Evolutionary conservation across 2,113 vertebrate species (phyloP), one percentile per base, ranked within the genome.

Genomic region (Passerina amoena): DNA sequence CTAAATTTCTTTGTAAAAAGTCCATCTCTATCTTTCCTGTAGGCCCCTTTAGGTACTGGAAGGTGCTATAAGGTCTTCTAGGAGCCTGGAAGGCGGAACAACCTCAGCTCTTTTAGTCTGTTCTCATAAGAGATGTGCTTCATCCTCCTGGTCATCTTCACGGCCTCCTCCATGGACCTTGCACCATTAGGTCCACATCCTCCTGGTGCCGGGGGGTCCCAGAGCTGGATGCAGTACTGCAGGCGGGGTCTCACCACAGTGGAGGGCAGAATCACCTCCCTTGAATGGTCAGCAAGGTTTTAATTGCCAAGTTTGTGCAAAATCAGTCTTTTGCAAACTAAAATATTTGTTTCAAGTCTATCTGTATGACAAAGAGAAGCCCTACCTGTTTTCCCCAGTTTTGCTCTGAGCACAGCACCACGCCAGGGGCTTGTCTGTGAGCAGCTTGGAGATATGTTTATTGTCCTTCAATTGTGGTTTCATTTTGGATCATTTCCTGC

Each of bases 371-470:
- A 60, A 28, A 85, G 60, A 54, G 14, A 33, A 8, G 1, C 44
- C 27, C 40, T 40, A 22, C 18, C 2, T 0, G 0, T 23, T 40
- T 53, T 24, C 27, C 38, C 15, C 30, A 4, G 13, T 48, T 90
- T n/a, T 82, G 57, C 31, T 50, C 27, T 23, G 19, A 68, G 47
- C 65, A 19, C 22, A 66, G 38, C 53, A 66, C 35, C 0, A 0
- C 0, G 0, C 44, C 2, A 4, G 14, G 37, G 35, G 19, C 38
- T 33, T 42, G 22, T 47, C 2, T 3, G 23, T 53, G 59, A 73
- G 77, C 15, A 2, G 38, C 72, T 37, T 54, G n/a, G 8, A 4
- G 75, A 28, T 6, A 1, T 21, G n/a, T 45, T 83, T 6, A 5
- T n/a, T 64, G 30, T 65, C 27, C 68, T 53, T 60, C 53, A 27